These are phyloP conservation scores for Cryptus armator DNA, from an alignment of 2,888 invertebrate species.

Conservation along the genomic window DNA sequence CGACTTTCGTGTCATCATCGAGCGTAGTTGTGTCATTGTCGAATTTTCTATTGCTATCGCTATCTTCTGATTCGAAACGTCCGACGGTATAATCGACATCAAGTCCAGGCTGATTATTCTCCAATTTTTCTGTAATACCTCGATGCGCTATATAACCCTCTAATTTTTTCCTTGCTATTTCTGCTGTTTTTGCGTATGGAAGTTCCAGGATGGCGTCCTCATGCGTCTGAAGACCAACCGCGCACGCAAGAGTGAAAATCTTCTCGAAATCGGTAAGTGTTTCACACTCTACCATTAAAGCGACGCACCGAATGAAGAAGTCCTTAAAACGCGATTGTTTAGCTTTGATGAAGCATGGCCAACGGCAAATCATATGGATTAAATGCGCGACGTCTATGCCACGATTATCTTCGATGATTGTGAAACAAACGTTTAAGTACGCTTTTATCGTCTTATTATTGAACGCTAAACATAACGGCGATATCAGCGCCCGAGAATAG, in stretches of 20 bases:
- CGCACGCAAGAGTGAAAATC: conserved; percentile 56
- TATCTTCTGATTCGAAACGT: not conserved
- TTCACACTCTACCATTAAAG: conserved; percentile 55
- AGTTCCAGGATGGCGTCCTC: conserved; percentile 32
- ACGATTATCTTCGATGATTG: not conserved
- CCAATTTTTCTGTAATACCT: not conserved
- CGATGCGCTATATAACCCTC: conserved; percentile 42
- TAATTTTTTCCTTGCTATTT: conserved; percentile 37
- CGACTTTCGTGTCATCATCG: too few species aligned
- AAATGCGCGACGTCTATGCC: conserved; percentile 59
- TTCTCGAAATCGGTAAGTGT: conserved; percentile 42
- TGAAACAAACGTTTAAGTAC: conserved; percentile 38
- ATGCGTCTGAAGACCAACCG: conserved; percentile 49
- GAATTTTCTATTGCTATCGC: too few species aligned
- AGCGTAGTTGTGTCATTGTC: not conserved
- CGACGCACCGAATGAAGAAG: conserved; percentile 61
- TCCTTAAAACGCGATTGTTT: conserved; percentile 33
- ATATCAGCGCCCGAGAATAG: conserved; percentile 49
- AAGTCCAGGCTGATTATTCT: not conserved
- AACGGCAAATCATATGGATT: conserved; percentile 50
- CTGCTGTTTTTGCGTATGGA: not conserved
- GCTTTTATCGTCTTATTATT: conserved; percentile 50
- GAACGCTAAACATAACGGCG: conserved; percentile 49
- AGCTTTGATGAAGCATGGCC: conserved; percentile 36
- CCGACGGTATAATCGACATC: not conserved